These are phyloP conservation scores for Caenorhabditis becei DNA, from an alignment of 2,888 invertebrate species.

Conservation along the genomic window DNA sequence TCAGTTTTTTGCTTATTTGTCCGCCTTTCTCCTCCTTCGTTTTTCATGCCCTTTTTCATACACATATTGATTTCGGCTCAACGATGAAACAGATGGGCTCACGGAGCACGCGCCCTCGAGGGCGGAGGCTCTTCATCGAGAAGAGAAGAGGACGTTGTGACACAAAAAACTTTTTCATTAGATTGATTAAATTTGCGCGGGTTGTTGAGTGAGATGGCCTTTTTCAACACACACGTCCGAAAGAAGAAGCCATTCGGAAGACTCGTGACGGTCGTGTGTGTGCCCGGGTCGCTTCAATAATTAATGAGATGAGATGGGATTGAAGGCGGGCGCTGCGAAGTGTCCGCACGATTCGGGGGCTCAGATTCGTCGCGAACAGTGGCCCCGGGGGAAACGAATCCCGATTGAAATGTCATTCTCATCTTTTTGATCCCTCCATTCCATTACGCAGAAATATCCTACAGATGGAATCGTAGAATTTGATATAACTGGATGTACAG, in stretches of 20 bases:
- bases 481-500: too few relatives aligned
- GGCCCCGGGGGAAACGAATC: neutral
- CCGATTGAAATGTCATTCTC: neutral
- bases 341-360: neutral
- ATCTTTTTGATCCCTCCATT: constrained; percentile 3
- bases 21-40: constrained; percentile 17
- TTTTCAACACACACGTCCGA: constrained; percentile 8
- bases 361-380: constrained; percentile 2
- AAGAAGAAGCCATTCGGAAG: constrained; percentile 17
- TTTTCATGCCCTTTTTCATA: constrained; percentile 1
- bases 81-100: neutral
- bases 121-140: constrained; percentile 10
- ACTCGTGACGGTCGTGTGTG: constrained; percentile 29
- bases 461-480: too few relatives aligned
- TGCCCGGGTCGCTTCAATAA: constrained; percentile 34
- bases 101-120: neutral
- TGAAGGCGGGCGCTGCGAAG: constrained; percentile 4
- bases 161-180: constrained; percentile 52
- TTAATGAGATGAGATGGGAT: constrained; percentile 49
- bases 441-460: constrained; percentile 3
- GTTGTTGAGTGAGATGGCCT: constrained; percentile 11
- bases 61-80: constrained; percentile 32
- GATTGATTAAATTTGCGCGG: constrained; percentile 56
- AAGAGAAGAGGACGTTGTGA: constrained; percentile 12
- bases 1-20: constrained; percentile 31